A percentile compares a stretch with the other conserved stretches of the same genome.
Conservation (phyloP, 1,140 invertebrate species). For the Ptiloglossa arizonensis region DNA sequence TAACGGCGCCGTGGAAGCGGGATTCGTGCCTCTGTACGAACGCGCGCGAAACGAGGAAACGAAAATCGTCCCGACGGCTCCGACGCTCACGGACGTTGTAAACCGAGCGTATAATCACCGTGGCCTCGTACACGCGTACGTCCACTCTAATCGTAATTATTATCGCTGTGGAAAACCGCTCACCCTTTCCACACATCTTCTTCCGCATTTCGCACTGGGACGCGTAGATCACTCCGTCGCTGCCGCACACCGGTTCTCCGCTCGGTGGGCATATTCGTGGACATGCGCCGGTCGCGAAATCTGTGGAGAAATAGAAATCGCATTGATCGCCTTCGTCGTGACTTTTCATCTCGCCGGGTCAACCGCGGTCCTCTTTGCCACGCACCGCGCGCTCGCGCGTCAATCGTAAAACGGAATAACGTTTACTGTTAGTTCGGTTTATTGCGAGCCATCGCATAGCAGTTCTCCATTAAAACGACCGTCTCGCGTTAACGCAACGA, state of each 20-base stretch:
- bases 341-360: too few relatives aligned
- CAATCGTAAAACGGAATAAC: slow-evolving; percentile 34
- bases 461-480: not conserved
- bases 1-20: not conserved
- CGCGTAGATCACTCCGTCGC: slow-evolving; percentile 92
- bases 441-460: slow-evolving; percentile 27
- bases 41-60: not conserved
- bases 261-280: slow-evolving; percentile 90
- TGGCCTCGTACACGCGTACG: too few relatives aligned
- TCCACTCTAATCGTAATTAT: slow-evolving; percentile 27
- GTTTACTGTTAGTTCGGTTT: slow-evolving; percentile 56
- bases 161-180: not conserved
- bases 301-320: slow-evolving; percentile 71
- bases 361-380: too few relatives aligned
- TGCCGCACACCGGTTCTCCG: slow-evolving; percentile 93
- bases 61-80: not conserved
- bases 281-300: slow-evolving; percentile 84
- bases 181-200: slow-evolving; percentile 94
- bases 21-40: not conserved
- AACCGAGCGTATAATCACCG: slow-evolving; percentile 14
- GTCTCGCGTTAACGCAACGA: slow-evolving; percentile 39
- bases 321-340: too few relatives aligned
- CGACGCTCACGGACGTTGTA: slow-evolving; percentile 20
- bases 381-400: too few relatives aligned
- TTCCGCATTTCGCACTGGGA: slow-evolving; percentile 95